phyloP scores from a whole-genome alignment of 1,140 invertebrate genomes.

The Andricus grossulariae region DNA sequence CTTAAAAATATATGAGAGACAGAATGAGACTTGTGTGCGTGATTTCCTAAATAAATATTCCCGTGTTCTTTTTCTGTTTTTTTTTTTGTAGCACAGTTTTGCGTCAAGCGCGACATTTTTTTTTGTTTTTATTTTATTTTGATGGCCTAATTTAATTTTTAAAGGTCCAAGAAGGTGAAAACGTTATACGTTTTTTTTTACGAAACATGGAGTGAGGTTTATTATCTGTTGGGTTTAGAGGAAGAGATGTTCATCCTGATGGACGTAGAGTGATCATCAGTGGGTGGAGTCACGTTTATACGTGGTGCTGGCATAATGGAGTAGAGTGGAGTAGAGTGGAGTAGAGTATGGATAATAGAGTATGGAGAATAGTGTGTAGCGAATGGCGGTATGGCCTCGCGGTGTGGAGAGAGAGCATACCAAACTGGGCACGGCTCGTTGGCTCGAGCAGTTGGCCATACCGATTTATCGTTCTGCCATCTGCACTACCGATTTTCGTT shows the following conservation, averaged over 20 bases:
- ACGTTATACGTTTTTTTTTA: too few relatives aligned
- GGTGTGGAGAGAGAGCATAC: constrained; percentile 25
- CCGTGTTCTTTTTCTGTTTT: too few relatives aligned
- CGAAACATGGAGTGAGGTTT: constrained; percentile 24
- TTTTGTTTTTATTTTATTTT: too few relatives aligned
- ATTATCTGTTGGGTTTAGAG: constrained; percentile 45
- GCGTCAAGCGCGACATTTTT: too few relatives aligned
- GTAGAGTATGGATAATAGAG: constrained; percentile 74
- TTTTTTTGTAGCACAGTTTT: too few relatives aligned
- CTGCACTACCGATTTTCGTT: constrained; percentile 45
- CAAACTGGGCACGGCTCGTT: constrained; percentile 70
- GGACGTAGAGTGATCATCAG: constrained; percentile 55
- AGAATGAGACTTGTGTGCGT: too few relatives aligned
- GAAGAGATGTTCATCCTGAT: constrained; percentile 53
- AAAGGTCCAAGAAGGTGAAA: too few relatives aligned
- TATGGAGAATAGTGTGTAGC: constrained; percentile 70
- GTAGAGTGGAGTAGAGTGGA: constrained; percentile 71
- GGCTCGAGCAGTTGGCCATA: constrained; percentile 66
- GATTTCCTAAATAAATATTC: too few relatives aligned
- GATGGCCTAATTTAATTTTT: too few relatives aligned
- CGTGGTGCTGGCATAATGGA: constrained; percentile 72
- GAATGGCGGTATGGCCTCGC: constrained; percentile 56
- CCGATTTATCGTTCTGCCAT: constrained; percentile 65
- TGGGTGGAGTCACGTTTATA: constrained; percentile 68
- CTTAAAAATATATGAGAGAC: too few relatives aligned